A percentile compares a stretch with the other conserved stretches of the same genome.
Evolutionary conservation across 2,888 invertebrate genomes (phyloP).

Genomic region (Opisthograptis luteolata): DNA sequence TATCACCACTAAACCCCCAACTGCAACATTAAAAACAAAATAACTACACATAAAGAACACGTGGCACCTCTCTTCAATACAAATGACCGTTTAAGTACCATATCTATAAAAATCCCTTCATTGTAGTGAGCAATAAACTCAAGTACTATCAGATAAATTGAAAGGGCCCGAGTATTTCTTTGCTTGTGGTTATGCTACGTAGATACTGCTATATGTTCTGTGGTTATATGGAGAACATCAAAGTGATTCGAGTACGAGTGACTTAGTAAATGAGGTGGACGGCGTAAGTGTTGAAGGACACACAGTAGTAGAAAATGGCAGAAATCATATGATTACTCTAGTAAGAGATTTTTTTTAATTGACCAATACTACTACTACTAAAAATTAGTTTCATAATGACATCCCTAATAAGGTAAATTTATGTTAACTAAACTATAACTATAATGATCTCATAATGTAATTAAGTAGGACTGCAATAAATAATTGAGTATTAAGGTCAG

Average conservation of each 20-base stretch:
- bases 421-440: too few relatives aligned
- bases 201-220: neutral
- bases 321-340: neutral
- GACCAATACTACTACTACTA: too few relatives aligned
- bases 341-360: too few relatives aligned
- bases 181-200: conserved; percentile 1
- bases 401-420: too few relatives aligned
- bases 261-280: conserved; percentile 18
- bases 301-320: neutral
- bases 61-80: conserved; percentile 48
- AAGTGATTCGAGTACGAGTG: conserved; percentile 5
- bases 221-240: conserved; percentile 12
- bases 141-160: conserved; percentile 30
- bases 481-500: too few relatives aligned
- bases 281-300: conserved; percentile 1
- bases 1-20: conserved; percentile 26
- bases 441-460: too few relatives aligned
- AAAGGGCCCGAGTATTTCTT: conserved; percentile 11
- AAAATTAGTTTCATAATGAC: too few relatives aligned
- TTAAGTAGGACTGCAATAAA: too few relatives aligned
- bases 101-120: conserved; percentile 45
- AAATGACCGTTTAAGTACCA: conserved; percentile 50
- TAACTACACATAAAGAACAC: conserved; percentile 43
- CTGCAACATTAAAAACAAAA: conserved; percentile 33
- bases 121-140: conserved; percentile 36